Evolutionary conservation across 2,797 vertebrate genomes (phyloP).

Genomic region (Malacoraja senta): DNA sequence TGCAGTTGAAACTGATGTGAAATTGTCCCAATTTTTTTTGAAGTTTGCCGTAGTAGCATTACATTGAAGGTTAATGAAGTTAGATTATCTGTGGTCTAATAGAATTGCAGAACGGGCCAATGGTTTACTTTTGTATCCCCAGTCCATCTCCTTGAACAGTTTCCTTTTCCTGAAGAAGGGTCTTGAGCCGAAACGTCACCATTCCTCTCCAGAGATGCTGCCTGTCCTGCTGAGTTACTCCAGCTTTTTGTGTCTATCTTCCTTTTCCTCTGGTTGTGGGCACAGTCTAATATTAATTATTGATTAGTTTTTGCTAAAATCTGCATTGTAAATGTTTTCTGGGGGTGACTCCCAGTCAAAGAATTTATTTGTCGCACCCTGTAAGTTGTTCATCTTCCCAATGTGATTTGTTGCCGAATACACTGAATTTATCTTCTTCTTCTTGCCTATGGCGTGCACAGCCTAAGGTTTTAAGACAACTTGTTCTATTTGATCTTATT

Average conservation of each 20-base stretch:
- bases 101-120: not conserved
- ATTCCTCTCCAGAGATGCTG: too few relatives aligned
- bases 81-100: not conserved
- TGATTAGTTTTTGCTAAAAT: not conserved
- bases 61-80: not conserved
- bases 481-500: too few relatives aligned
- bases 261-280: not conserved
- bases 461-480: too few relatives aligned
- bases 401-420: not conserved
- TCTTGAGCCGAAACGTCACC: too few relatives aligned
- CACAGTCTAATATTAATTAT: not conserved
- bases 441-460: too few relatives aligned
- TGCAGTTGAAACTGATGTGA: not conserved
- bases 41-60: not conserved
- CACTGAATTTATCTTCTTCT: not conserved
- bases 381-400: not conserved
- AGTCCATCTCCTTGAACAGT: not conserved
- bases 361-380: not conserved
- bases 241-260: too few relatives aligned
- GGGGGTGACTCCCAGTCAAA: not conserved
- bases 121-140: not conserved
- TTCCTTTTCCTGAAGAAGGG: not conserved
- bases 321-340: not conserved
- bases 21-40: not conserved
- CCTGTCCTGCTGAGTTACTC: too few relatives aligned